Evolutionary conservation across 2,888 invertebrate genomes (phyloP).

Genomic region (Amitus sp.): DNA sequence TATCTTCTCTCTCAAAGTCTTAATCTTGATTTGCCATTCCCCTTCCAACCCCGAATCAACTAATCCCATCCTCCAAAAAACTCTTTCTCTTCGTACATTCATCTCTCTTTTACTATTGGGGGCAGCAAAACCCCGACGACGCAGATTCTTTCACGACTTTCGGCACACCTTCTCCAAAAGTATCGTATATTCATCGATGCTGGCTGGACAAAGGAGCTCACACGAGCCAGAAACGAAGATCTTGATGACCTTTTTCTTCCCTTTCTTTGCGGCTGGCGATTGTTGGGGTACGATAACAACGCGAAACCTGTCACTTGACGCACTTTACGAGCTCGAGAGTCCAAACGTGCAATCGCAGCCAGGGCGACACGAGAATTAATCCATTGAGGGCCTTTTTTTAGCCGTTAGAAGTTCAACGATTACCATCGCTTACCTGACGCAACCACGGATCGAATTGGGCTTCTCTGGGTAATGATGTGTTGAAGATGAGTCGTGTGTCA

Average conservation of each 20-base stretch:
- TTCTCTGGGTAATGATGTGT: constrained; percentile 1
- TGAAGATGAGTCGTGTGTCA: constrained; percentile 6
- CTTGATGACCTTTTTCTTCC: constrained; percentile 49
- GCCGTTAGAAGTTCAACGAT: constrained; percentile 13
- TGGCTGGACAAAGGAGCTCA: constrained; percentile 41
- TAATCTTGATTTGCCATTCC: constrained; percentile 40
- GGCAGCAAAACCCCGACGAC: constrained; percentile 32
- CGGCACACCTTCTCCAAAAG: constrained; percentile 34
- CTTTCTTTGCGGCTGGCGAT: constrained; percentile 39
- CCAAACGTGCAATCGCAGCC: constrained; percentile 21
- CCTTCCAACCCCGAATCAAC: constrained; percentile 42
- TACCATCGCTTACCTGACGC: constrained; percentile 11
- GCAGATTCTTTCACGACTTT: constrained; percentile 24
- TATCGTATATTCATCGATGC: constrained; percentile 47
- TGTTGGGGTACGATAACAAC: constrained; percentile 42
- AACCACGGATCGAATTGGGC: background rate
- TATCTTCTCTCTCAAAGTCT: constrained; percentile 26
- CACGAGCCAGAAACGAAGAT: constrained; percentile 51
- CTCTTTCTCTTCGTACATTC: constrained; percentile 10
- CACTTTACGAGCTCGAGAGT: constrained; percentile 38
- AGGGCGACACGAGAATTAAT: constrained; percentile 14
- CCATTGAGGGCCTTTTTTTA: constrained; percentile 24
- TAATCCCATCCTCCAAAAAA: constrained; percentile 46
- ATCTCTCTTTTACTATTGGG: constrained; percentile 22
- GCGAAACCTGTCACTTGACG: constrained; percentile 19